Conservation (phyloP, 2,797 vertebrate species). For the Halcyon smyrnensis region DNA sequence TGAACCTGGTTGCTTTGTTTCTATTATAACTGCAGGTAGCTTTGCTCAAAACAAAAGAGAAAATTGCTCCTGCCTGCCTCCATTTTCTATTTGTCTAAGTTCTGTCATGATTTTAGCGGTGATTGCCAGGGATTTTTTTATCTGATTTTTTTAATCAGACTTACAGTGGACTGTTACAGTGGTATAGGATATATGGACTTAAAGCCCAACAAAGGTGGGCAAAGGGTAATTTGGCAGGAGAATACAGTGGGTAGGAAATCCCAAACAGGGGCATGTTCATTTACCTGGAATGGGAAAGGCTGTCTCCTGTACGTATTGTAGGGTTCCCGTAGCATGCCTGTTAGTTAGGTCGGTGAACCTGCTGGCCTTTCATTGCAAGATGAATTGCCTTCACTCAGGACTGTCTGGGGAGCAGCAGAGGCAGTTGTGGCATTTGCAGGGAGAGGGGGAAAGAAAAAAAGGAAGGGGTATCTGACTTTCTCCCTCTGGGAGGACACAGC, state of each 20-base stretch:
- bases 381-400: slow-evolving; percentile 15
- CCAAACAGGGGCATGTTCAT: background rate
- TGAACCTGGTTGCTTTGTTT: background rate
- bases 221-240: background rate
- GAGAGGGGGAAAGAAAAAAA: background rate
- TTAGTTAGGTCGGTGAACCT: background rate
- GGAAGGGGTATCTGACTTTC: background rate
- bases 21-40: background rate
- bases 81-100: background rate
- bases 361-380: background rate
- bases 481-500: background rate
- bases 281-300: background rate
- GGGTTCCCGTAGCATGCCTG: background rate
- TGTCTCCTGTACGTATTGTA: background rate
- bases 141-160: background rate
- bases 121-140: background rate
- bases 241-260: background rate
- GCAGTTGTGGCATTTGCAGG: background rate
- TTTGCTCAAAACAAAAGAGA: background rate
- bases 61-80: background rate
- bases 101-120: background rate
- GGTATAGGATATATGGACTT: background rate
- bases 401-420: background rate
- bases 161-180: background rate
- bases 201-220: background rate